phyloP scores from a whole-genome alignment of 2,113 vertebrate genomes.

The Trachemys scripta region DNA sequence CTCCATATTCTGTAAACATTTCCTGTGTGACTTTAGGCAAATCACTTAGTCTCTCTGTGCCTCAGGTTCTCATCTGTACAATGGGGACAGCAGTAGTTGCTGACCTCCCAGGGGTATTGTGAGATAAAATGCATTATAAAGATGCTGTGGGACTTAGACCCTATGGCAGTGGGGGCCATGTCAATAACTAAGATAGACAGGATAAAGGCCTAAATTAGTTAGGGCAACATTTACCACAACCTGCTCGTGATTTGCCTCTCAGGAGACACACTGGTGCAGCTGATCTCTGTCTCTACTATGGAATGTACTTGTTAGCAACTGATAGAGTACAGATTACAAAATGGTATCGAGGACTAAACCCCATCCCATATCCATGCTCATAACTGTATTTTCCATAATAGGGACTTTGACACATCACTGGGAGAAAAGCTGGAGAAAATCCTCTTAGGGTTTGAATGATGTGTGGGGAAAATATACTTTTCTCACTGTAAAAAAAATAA shows the following conservation, averaged over 20 bases:
- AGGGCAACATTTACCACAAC: background rate
- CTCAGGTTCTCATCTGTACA: background rate
- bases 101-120: background rate
- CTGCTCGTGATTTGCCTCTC: background rate
- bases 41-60: background rate
- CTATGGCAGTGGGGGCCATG: too few relatives aligned
- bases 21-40: background rate
- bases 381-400: background rate
- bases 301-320: background rate
- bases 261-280: background rate
- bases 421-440: background rate
- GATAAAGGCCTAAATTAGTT: background rate
- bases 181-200: background rate
- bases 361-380: background rate
- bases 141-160: background rate
- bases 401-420: background rate
- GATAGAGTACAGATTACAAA: background rate
- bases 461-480: background rate
- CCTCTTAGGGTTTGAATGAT: background rate
- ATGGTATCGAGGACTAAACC: background rate
- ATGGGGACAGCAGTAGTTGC: background rate
- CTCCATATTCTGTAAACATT: background rate
- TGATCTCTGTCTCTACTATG: background rate
- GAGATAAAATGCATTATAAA: background rate
- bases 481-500: background rate